Base-by-base conservation (phyloP, 2,888 invertebrate genomes). In the Bellardia pandia region DNA sequence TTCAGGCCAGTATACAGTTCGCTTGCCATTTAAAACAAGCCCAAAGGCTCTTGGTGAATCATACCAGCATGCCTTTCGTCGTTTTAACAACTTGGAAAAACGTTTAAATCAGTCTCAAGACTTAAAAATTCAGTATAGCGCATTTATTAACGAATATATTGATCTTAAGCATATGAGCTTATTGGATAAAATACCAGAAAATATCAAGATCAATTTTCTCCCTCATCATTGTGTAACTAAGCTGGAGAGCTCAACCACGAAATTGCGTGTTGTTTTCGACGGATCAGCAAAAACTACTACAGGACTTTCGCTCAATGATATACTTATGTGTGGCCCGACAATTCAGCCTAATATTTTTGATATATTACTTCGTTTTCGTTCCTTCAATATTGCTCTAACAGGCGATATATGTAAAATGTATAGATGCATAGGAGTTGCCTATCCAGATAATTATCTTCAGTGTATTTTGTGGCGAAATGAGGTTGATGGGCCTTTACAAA, bases 1-100 rank as follows among this genome's bases (percentile, higher is more conserved):
- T 81, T 9, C 80, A 68, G 86, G 80, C 30, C 56, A 81, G 6
- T 89, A 60, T 76, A 68, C 78, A 2, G 88, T 84, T 37, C 79
- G 77, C 16, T 68, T 88, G 23, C 87, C 89, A 13, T 68, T n/a
- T 42, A 86, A 75, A 75, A n/a, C n/a, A 23, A 51, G 48, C 23
- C 58, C 45, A 33, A 30, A 30, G 9, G 9, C 48, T 11, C 51
- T 86, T 23, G 86, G 86, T 9, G 78, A 88, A 42, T 85, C 88
- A 7, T 86, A 85, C 58, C 14, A 77, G 9, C 51, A 53, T 51
- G 80, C 77, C 7, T 13, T 80, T 8, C 14, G 68, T 60, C 81
- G 87, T 3, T 85, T 87, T 51, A 66, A 48, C 16, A 74, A 77
- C 68, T 53, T 87, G 2, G 80, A 85, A 71, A 58, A 77, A 64